phyloP scores from a whole-genome alignment of 2,797 vertebrate genomes.

The Tamandua tetradactyla region DNA sequence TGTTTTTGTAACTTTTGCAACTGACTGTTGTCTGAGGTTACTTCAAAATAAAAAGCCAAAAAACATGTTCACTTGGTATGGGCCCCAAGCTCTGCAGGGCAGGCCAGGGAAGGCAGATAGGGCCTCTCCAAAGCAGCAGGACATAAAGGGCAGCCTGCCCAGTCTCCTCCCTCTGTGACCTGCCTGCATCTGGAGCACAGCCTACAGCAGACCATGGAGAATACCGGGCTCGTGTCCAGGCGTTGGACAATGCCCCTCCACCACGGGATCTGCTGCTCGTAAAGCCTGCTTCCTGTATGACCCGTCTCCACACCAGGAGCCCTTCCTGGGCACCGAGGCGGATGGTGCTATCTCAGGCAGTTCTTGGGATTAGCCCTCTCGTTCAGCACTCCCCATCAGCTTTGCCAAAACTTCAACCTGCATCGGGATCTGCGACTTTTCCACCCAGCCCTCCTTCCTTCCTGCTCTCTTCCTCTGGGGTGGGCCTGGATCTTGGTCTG shows the following conservation, averaged over 20 bases:
- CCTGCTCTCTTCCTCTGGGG: too few relatives aligned
- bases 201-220: accelerated
- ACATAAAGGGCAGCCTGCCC: accelerated
- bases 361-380: background rate
- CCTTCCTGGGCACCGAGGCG: background rate
- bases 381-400: too few relatives aligned
- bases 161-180: accelerated
- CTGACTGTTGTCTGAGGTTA: too few relatives aligned
- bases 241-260: background rate
- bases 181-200: too few relatives aligned
- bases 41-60: too few relatives aligned
- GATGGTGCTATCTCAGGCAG: accelerated
- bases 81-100: background rate
- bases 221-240: accelerated
- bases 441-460: too few relatives aligned
- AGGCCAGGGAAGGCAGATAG: accelerated
- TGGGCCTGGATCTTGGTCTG: too few relatives aligned
- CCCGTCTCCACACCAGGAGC: background rate
- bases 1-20: too few relatives aligned
- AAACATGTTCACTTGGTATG: too few relatives aligned
- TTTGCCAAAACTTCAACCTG: too few relatives aligned
- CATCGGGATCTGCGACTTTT: too few relatives aligned
- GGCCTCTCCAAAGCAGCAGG: too few relatives aligned
- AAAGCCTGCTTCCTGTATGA: background rate
- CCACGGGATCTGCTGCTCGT: accelerated